A percentile compares a stretch with the other conserved stretches of the same genome.
Evolutionary conservation across 2,797 vertebrate genomes (phyloP).

Genomic region (Pelobates cultripes): DNA sequence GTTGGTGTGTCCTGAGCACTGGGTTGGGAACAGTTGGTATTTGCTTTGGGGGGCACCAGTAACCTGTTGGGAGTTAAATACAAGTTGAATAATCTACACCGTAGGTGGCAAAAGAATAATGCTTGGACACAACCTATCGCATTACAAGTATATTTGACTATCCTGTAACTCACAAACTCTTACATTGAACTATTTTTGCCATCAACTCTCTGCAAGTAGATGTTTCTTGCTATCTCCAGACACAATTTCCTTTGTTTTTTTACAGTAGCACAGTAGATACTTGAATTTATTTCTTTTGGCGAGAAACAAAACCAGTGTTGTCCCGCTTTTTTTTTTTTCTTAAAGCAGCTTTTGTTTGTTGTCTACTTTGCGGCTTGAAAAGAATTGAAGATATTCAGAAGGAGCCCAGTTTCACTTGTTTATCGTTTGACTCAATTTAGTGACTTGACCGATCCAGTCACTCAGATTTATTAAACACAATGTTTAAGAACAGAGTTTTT

Average conservation of each 20-base stretch:
- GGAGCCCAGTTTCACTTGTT: constrained; percentile 20
- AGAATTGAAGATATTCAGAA: constrained; percentile 14
- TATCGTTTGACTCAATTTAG: not conserved
- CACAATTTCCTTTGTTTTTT: constrained; percentile 14
- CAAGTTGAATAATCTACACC: no score
- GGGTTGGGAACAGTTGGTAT: no score
- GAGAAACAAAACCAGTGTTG: not conserved
- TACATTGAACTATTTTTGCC: not conserved
- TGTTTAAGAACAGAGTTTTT: not conserved
- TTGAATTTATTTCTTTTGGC: constrained; percentile 31
- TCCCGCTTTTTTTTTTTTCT: not conserved
- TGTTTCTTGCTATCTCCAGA: not conserved
- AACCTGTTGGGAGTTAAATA: no score
- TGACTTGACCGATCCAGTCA: no score
- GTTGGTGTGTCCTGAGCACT: no score
- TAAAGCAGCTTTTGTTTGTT: constrained; percentile 23
- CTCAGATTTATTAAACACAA: no score
- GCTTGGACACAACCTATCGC: no score
- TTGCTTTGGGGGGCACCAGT: no score
- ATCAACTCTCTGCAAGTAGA: not conserved
- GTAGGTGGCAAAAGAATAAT: no score
- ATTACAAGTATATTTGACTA: not conserved
- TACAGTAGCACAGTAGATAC: constrained; percentile 13
- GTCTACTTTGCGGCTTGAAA: constrained; percentile 21
- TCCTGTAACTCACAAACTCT: not conserved